A percentile compares a stretch with the other conserved stretches of the same genome.
Conservation (phyloP, 2,797 vertebrate species). For the Chelidonichthys spinosus region DNA sequence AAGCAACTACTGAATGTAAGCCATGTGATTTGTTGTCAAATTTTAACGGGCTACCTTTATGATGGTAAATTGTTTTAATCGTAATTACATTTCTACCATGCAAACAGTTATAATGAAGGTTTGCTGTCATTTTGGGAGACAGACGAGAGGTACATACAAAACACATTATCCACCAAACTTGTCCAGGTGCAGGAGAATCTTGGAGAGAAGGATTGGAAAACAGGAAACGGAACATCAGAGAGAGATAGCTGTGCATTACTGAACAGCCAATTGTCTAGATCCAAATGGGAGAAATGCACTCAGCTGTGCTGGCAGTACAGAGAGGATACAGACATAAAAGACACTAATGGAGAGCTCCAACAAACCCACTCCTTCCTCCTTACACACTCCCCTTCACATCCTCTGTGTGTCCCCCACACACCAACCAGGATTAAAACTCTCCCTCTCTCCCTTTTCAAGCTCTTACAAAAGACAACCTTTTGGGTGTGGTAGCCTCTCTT, state of each 20-base stretch:
- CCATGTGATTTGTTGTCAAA: background rate
- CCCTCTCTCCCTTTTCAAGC: slow-evolving; percentile 3
- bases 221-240: slow-evolving; percentile 26
- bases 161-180: slow-evolving; percentile 5
- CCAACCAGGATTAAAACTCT: slow-evolving; percentile 2
- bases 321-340: slow-evolving; percentile 17
- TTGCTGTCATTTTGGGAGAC: background rate
- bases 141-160: background rate
- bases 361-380: slow-evolving; percentile 4
- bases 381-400: slow-evolving; percentile 27
- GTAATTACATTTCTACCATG: background rate
- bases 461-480: background rate
- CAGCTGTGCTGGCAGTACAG: slow-evolving; percentile 60
- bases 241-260: slow-evolving; percentile 27
- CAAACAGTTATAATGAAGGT: background rate
- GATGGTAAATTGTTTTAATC: background rate
- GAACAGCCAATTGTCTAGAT: slow-evolving; percentile 29
- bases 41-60: background rate
- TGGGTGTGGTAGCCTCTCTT: slow-evolving; percentile 3
- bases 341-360: slow-evolving; percentile 19
- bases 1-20: background rate
- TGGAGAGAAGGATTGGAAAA: slow-evolving; percentile 30
- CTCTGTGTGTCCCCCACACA: slow-evolving; percentile 1
- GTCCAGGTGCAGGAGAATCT: slow-evolving; percentile 13
- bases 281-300: slow-evolving; percentile 43